Conservation (phyloP, 2,888 invertebrate genomes). For the Lepas anatifera region DNA sequence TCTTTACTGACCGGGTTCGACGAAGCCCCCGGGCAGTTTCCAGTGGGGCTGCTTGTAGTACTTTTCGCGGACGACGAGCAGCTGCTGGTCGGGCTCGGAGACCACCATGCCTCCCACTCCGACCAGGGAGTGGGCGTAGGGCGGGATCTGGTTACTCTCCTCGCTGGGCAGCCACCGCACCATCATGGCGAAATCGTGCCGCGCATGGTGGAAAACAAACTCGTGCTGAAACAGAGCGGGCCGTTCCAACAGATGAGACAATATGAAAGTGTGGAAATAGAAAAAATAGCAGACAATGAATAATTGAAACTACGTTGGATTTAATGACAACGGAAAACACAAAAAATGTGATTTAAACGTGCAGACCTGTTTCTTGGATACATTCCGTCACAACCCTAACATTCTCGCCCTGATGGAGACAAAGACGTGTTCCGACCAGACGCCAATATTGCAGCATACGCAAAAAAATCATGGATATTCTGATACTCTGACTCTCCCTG, state of each 20-base stretch:
- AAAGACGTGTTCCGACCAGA: neutral
- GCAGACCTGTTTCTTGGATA: neutral
- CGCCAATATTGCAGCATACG: neutral
- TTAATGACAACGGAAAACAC: neutral
- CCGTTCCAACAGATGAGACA: neutral
- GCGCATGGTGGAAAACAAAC: slow-evolving; percentile 79
- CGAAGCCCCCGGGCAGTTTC: slow-evolving; percentile 88
- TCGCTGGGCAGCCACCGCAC: slow-evolving; percentile 62
- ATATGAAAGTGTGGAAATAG: neutral
- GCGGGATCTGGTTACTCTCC: slow-evolving; percentile 40
- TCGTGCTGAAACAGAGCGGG: too few species aligned
- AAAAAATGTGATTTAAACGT: neutral
- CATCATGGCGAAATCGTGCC: slow-evolving; percentile 63
- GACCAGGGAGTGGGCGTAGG: slow-evolving; percentile 60
- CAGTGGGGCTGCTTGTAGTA: slow-evolving; percentile 47
- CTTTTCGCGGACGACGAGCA: slow-evolving; percentile 70
- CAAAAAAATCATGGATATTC: neutral
- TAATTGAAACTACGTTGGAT: neutral
- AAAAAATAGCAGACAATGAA: neutral
- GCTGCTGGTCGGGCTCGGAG: slow-evolving; percentile 52
- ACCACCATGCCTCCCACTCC: slow-evolving; percentile 80
- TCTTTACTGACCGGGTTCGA: slow-evolving; percentile 54
- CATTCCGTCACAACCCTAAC: neutral
- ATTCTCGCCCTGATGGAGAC: neutral
- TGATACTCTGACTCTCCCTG: neutral